Evolutionary conservation across 2,113 vertebrate genomes (phyloP).

Genomic region (Sclerurus mexicanus): DNA sequence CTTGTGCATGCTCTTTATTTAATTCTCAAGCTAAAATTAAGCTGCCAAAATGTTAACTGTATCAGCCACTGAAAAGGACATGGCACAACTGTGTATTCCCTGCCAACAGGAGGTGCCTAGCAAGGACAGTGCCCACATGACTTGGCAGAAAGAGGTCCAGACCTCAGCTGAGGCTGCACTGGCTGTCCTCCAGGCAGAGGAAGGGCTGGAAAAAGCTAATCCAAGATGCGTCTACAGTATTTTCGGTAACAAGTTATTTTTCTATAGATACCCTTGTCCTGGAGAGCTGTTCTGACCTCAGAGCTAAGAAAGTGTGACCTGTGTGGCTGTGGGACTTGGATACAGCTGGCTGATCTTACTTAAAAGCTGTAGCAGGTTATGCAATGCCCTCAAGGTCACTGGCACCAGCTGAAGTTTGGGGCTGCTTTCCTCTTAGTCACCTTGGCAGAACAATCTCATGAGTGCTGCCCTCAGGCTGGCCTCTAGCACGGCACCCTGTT

Average conservation of each 20-base stretch:
- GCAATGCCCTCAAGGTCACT: conserved; percentile 2
- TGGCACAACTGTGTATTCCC: accelerated
- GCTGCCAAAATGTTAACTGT: too few species aligned
- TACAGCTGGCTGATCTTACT: background rate
- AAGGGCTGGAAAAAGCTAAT: background rate
- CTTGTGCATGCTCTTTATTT: background rate
- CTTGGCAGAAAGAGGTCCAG: background rate
- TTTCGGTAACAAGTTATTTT: background rate
- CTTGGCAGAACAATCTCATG: background rate
- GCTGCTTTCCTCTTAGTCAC: background rate
- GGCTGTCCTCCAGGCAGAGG: background rate
- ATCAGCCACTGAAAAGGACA: background rate
- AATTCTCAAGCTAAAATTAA: background rate
- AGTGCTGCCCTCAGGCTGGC: background rate
- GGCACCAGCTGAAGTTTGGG: background rate
- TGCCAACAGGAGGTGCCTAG: background rate
- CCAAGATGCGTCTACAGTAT: background rate
- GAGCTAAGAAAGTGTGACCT: background rate
- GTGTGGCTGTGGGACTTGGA: background rate
- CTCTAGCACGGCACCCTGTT: background rate
- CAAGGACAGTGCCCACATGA: background rate
- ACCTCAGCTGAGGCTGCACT: background rate
- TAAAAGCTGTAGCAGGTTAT: background rate
- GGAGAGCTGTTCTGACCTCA: background rate
- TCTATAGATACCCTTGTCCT: background rate